Conservation (phyloP, 2,113 vertebrate genomes). For the Condylura cristata region DNA sequence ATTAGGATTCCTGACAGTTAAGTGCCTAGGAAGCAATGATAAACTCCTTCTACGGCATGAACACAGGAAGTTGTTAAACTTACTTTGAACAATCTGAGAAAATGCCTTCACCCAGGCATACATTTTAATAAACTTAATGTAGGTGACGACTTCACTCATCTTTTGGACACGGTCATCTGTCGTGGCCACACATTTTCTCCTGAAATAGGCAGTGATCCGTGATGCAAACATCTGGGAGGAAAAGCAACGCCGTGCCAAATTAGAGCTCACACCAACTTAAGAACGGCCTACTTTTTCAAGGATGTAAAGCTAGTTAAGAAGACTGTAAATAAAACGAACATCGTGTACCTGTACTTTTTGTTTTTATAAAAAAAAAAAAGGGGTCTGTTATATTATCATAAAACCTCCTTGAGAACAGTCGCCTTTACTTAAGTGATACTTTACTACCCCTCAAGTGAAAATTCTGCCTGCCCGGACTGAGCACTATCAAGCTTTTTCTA, state of each 20-base stretch:
- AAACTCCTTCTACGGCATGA: not conserved
- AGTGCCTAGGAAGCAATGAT: not conserved
- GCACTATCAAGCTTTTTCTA: not conserved
- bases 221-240: slow-evolving; percentile 94
- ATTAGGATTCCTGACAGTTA: not conserved
- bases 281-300: not conserved
- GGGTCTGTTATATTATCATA: not conserved
- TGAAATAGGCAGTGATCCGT: slow-evolving; percentile 93
- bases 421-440: not conserved
- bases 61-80: slow-evolving; percentile 73
- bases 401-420: not conserved
- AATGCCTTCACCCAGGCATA: slow-evolving; percentile 97
- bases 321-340: not conserved
- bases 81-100: slow-evolving; percentile 92
- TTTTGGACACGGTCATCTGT: slow-evolving; percentile 96
- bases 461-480: not conserved
- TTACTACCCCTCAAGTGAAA: slow-evolving; percentile 5
- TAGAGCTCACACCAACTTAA: not conserved
- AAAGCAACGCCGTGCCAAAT: not conserved
- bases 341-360: not conserved
- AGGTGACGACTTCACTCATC: slow-evolving; percentile 96
- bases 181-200: slow-evolving; percentile 91
- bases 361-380: slow-evolving; percentile 10
- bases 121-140: slow-evolving; percentile 98
- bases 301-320: not conserved